Evolutionary conservation across 2,797 vertebrate species (phyloP).

Genomic region (Pseudochaenichthys georgianus): DNA sequence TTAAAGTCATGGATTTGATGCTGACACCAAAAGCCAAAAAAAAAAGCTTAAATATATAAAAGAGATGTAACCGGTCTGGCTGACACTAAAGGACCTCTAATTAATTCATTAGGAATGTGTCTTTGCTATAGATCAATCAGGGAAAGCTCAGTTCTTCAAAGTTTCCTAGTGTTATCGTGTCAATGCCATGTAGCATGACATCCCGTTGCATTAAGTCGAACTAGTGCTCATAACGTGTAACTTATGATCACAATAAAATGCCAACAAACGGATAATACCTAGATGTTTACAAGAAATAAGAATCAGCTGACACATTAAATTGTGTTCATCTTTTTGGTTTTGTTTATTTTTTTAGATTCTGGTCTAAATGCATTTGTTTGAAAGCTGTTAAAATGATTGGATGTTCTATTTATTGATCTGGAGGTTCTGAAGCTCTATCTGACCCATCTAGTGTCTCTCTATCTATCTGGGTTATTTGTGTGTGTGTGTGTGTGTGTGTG

Average conservation of each 20-base stretch:
- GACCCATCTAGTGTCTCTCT: constrained; percentile 66
- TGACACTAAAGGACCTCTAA: constrained; percentile 31
- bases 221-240: constrained; percentile 51
- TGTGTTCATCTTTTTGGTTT: constrained; percentile 31
- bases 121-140: constrained; percentile 55
- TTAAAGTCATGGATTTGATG: constrained; percentile 30
- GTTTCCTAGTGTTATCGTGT: constrained; percentile 52
- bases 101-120: constrained; percentile 50
- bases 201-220: constrained; percentile 64
- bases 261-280: constrained; percentile 45
- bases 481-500: no score
- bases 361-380: constrained; percentile 59
- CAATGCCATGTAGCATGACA: constrained; percentile 73
- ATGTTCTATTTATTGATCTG: constrained; percentile 74
- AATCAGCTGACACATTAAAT: constrained; percentile 34
- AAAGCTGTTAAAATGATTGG: constrained; percentile 72
- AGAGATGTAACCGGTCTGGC: constrained; percentile 3
- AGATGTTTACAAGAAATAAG: constrained; percentile 51
- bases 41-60: constrained; percentile 25
- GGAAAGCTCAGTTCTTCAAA: constrained; percentile 57
- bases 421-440: constrained; percentile 65
- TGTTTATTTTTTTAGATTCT: constrained; percentile 50
- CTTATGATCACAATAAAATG: constrained; percentile 47
- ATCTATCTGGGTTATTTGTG: constrained; percentile 69
- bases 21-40: constrained; percentile 37